Conservation (phyloP, 2,888 invertebrate species). For the Tinea semifulvella region DNA sequence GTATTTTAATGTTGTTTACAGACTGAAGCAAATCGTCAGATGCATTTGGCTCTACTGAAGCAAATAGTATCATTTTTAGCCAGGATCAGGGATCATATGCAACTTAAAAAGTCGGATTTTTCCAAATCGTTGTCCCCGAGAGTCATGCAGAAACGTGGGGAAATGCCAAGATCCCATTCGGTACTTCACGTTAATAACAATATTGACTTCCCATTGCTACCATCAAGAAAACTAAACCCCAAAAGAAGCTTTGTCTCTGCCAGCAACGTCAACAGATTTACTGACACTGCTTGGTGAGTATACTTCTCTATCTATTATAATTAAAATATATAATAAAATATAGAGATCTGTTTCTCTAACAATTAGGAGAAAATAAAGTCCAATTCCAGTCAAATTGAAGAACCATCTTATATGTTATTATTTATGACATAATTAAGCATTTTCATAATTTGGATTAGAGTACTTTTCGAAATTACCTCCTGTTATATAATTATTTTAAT, state of each 20-base stretch:
- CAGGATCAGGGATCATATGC: slow-evolving; percentile 72
- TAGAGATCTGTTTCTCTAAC: too few species aligned
- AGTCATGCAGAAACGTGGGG: slow-evolving; percentile 32
- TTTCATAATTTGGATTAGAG: too few species aligned
- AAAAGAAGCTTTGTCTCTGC: slow-evolving; percentile 58
- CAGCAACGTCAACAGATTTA: slow-evolving; percentile 33
- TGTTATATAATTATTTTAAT: too few species aligned
- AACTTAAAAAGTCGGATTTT: slow-evolving; percentile 39
- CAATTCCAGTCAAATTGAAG: too few species aligned
- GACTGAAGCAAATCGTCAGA: slow-evolving; percentile 76
- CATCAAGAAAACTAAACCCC: slow-evolving; percentile 41
- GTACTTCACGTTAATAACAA: slow-evolving; percentile 45
- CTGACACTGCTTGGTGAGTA: not conserved
- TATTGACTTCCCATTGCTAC: slow-evolving; percentile 34
- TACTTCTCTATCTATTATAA: too few species aligned
- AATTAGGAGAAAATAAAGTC: too few species aligned
- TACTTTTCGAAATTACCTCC: too few species aligned
- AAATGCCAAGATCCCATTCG: slow-evolving; percentile 51
- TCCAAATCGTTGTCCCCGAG: slow-evolving; percentile 21
- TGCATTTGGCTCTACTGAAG: slow-evolving; percentile 77
- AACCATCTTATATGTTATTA: too few species aligned
- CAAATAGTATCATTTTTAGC: slow-evolving; percentile 76
- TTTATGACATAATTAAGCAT: too few species aligned
- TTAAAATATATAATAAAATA: too few species aligned
- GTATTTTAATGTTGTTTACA: slow-evolving; percentile 37